These are phyloP conservation scores for Urocitellus parryii DNA, from an alignment of 2,113 vertebrate species.

Conservation along the genomic window DNA sequence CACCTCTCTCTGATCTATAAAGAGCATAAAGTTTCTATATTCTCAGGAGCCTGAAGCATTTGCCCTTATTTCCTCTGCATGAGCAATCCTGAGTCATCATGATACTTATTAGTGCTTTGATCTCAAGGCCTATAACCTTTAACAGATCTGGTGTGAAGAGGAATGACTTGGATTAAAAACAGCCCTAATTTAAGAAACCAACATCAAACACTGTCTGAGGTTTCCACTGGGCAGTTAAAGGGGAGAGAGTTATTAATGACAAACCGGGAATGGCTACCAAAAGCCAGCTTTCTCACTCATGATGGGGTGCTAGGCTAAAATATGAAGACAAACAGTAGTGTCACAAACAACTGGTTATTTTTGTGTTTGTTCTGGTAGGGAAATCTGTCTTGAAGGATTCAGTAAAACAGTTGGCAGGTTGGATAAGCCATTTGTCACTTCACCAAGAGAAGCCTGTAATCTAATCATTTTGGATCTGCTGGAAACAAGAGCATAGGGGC, in stretches of 20 bases:
- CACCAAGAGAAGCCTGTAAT: conserved; percentile 50
- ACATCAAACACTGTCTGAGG: conserved; percentile 30
- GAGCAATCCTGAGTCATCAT: not conserved
- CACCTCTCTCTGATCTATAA: not conserved
- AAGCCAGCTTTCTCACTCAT: not conserved
- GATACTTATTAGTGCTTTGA: conserved; percentile 20
- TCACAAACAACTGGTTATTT: conserved; percentile 35
- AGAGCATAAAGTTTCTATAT: not conserved
- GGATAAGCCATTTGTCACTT: conserved; percentile 33
- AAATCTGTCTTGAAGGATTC: conserved; percentile 14
- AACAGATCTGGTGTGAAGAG: conserved; percentile 37
- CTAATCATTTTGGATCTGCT: conserved; percentile 31
- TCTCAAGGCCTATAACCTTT: conserved; percentile 37
- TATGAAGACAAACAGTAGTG: not conserved
- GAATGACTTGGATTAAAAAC: conserved; percentile 45
- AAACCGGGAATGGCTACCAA: conserved; percentile 39
- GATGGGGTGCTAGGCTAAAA: conserved; percentile 25
- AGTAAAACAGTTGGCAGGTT: conserved; percentile 25
- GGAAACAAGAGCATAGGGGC: conserved; percentile 43
- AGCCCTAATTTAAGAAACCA: conserved; percentile 68
- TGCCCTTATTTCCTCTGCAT: not conserved
- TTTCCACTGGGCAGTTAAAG: conserved; percentile 37
- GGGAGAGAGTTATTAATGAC: conserved; percentile 43
- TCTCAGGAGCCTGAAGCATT: not conserved
- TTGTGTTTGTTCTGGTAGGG: not conserved